Percentiles rank a stretch among this genome's conserved stretches.
phyloP scores from a whole-genome alignment of 2,797 vertebrate species.

The Falco naumanni region DNA sequence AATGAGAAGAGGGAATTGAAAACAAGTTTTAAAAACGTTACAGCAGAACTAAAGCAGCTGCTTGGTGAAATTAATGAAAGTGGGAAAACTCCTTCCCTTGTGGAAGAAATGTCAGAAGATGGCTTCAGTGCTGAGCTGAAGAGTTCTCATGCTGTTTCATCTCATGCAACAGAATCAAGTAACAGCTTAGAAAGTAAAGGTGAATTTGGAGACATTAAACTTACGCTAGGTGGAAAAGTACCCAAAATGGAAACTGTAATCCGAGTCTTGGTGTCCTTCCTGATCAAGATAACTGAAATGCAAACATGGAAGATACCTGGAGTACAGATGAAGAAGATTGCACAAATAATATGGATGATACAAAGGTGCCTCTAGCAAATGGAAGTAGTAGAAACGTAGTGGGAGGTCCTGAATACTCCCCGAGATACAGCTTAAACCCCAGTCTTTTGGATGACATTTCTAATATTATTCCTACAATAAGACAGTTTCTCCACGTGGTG shows the following conservation, averaged over 20 bases:
- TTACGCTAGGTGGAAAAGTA: conserved; percentile 75
- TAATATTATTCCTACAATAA: neutral
- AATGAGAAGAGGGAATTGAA: conserved; percentile 86
- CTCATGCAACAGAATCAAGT: neutral
- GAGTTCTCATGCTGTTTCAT: neutral
- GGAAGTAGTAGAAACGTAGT: neutral
- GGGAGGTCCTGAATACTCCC: neutral
- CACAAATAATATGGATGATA: neutral
- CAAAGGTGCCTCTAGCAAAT: neutral
- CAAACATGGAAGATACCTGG: neutral
- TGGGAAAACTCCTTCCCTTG: neutral
- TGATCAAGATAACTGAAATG: neutral
- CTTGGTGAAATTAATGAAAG: conserved; percentile 81
- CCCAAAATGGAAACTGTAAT: conserved; percentile 76
- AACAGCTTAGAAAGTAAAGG: neutral
- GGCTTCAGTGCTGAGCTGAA: neutral
- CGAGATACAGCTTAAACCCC: neutral
- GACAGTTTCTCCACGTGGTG: neutral
- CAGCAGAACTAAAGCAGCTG: conserved; percentile 85
- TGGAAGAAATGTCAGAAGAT: neutral
- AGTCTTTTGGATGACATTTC: neutral
- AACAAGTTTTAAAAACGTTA: conserved; percentile 83
- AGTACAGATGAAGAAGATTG: neutral
- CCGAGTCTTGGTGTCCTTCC: neutral
- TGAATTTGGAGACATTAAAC: neutral